phyloP scores from a whole-genome alignment of 1,140 invertebrate species.

The Micrasema longulum region DNA sequence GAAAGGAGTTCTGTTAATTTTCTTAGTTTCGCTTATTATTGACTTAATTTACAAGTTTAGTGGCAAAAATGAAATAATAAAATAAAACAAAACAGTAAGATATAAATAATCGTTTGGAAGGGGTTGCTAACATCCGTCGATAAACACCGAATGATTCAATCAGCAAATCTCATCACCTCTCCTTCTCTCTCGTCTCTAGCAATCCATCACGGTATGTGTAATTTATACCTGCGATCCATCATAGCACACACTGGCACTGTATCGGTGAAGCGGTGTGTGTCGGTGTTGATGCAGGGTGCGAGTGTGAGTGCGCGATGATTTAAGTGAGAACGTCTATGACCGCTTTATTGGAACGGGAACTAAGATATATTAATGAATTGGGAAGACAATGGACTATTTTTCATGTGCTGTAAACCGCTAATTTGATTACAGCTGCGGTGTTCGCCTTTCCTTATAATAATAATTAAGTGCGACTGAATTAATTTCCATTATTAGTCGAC shows the following conservation, averaged over 20 bases:
- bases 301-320: constrained; percentile 38
- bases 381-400: constrained; percentile 34
- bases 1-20: no score
- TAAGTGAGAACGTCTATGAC: constrained; percentile 47
- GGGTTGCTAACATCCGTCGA: neutral
- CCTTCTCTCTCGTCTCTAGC: neutral
- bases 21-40: no score
- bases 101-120: no score
- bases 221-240: constrained; percentile 53
- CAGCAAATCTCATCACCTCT: constrained; percentile 35
- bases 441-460: constrained; percentile 1
- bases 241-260: constrained; percentile 46
- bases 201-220: constrained; percentile 52
- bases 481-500: neutral
- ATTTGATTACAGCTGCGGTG: constrained; percentile 24
- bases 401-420: constrained; percentile 29
- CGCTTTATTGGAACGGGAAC: constrained; percentile 38
- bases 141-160: constrained; percentile 42
- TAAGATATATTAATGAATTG: constrained; percentile 30
- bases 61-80: no score
- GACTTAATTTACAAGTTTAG: no score
- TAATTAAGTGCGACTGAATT: constrained; percentile 29
- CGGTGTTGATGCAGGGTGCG: neutral
- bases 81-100: no score
- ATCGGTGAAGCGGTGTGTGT: no score